phyloP scores from a whole-genome alignment of 2,113 vertebrate genomes.

The Fukomys damarensis region DNA sequence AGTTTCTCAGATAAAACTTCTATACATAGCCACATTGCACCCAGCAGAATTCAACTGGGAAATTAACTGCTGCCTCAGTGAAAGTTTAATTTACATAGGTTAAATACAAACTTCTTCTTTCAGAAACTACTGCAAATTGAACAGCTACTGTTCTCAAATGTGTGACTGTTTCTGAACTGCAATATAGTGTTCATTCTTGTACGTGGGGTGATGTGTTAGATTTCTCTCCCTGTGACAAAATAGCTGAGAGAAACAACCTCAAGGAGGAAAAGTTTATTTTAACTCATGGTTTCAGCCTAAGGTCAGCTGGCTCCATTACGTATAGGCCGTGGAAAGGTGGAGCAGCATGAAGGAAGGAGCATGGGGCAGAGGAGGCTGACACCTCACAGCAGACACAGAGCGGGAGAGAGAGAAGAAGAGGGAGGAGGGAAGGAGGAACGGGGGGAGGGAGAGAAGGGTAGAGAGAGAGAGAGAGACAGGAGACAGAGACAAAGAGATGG shows the following conservation, averaged over 20 bases:
- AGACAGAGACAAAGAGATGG: too few relatives aligned
- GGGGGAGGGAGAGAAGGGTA: not conserved
- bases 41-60: constrained; percentile 42
- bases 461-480: too few relatives aligned
- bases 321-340: not conserved
- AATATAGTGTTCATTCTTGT: not conserved
- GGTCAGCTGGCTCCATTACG: not conserved
- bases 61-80: constrained; percentile 57
- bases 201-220: not conserved
- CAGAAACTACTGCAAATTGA: constrained; percentile 55
- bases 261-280: not conserved
- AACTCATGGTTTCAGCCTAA: not conserved
- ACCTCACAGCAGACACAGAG: not conserved
- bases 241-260: not conserved
- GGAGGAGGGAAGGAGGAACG: too few relatives aligned
- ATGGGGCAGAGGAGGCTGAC: not conserved
- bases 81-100: not conserved
- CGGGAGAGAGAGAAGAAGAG: not conserved
- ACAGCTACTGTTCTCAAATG: not conserved
- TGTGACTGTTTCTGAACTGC: not conserved
- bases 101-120: constrained; percentile 16
- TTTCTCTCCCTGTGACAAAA: not conserved
- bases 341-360: not conserved
- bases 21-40: constrained; percentile 32
- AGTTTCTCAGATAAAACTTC: constrained; percentile 47